Evolutionary conservation across 2,113 vertebrate species (phyloP), one percentile per base, ranked within the genome.

Genomic region (Furnarius figulus): DNA sequence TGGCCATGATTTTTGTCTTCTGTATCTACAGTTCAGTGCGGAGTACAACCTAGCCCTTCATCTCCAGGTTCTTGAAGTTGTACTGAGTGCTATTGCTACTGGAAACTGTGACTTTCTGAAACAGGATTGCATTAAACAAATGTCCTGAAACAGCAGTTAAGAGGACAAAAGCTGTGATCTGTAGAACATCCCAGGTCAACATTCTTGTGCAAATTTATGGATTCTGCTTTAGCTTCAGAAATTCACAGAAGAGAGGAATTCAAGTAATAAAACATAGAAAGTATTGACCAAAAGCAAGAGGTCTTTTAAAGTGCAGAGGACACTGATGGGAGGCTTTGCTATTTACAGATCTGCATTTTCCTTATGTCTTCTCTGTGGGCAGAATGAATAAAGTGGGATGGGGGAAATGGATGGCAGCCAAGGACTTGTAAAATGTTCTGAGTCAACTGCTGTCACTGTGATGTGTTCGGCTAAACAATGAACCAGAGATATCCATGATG

Each of bases 191-290:
- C 5, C 7, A 21, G 58, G 52, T 85, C 44, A 79, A 42, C 10
- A 14, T 75, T 62, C 66, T 53, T 66, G 63, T 81, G 47, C 56
- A 85, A 63, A 65, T 86, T 68, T 53, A 40, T 40, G 14, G 12
- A 53, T 90, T 96, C 89, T 92, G 62, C 22, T 19, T 65, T 76
- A 66, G 19, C 30, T 88, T 94, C 63, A 80, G 65, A 97, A 92
- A 77, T 74, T 73, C 72, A 88, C 40, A 46, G 50, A 40, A 86
- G 25, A 70, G 12, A 70, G 72, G 10, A 81, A 77, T 53, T 81
- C 37, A 62, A 89, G 17, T 79, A 66, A 81, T 46, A 40, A 87
- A 85, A 77, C 62, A 74, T 40, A 74, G 61, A 71, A 85, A 85
- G 24, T 66, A 81, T 65, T 77, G 68, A 67, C 22, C 27, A 81